Conservation (phyloP, 2,797 vertebrate genomes). For the Sparidentex hasta region DNA sequence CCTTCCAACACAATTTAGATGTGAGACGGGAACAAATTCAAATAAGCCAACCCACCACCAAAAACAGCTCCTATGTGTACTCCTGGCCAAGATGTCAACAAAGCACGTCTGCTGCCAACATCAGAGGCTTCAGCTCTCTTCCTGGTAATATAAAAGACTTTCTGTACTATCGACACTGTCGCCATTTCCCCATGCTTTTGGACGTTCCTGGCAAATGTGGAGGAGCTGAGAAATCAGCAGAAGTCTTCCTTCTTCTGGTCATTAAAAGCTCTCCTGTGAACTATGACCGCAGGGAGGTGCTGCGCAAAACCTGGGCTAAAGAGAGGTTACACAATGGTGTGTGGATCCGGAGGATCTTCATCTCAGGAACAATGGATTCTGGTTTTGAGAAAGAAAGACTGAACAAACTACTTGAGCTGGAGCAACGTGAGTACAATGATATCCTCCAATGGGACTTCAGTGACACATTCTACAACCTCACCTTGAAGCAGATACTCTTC, state of each 20-base stretch:
- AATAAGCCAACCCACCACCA: fast-evolving
- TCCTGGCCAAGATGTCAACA: constrained; percentile 58
- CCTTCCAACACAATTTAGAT: fast-evolving
- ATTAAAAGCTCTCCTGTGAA: constrained; percentile 88
- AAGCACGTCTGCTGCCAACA: constrained; percentile 62
- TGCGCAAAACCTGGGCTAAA: constrained; percentile 89
- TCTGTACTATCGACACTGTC: constrained; percentile 86
- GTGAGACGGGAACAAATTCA: background rate
- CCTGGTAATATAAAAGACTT: constrained; percentile 81
- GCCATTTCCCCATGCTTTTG: constrained; percentile 79
- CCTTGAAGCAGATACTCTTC: constrained; percentile 90
- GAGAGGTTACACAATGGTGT: constrained; percentile 77
- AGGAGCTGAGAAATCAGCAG: constrained; percentile 42
- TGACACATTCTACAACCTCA: constrained; percentile 91
- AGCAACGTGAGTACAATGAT: background rate
- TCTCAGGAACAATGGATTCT: constrained; percentile 72
- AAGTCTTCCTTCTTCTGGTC: constrained; percentile 87
- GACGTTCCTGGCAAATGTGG: constrained; percentile 80
- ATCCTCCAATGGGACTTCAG: constrained; percentile 84
- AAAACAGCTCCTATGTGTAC: background rate
- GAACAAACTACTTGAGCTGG: constrained; percentile 5
- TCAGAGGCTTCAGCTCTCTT: constrained; percentile 74
- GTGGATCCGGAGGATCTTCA: constrained; percentile 84
- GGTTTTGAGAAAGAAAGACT: constrained; percentile 2
- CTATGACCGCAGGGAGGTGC: constrained; percentile 85